Conservation (phyloP, 2,888 invertebrate species). For the Drosophila austrosaltans region DNA sequence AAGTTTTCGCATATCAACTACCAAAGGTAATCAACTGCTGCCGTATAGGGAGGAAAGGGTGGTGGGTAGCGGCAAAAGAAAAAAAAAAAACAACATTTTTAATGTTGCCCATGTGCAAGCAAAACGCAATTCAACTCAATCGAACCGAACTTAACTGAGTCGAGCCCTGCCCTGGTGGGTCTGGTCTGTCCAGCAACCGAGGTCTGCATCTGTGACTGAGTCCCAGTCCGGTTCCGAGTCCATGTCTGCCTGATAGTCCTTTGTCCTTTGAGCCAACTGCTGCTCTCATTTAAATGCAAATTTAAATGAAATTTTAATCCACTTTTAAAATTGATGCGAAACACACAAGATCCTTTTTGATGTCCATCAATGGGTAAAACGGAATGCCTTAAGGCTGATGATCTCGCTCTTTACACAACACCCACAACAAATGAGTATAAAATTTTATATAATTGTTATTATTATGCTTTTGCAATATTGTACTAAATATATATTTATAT, state of each 20-base stretch:
- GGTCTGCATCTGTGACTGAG: conserved; percentile 40
- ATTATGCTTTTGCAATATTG: not conserved
- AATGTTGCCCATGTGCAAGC: conserved; percentile 67
- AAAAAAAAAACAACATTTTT: conserved; percentile 45
- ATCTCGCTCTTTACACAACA: conserved; percentile 22
- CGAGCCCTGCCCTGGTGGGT: conserved; percentile 40
- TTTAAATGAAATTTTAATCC: conserved; percentile 83
- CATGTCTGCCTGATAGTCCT: conserved; percentile 47
- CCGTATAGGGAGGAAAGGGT: not conserved
- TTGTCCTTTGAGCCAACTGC: conserved; percentile 68
- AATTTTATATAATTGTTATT: not conserved
- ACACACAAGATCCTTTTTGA: conserved; percentile 61
- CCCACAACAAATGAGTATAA: not conserved
- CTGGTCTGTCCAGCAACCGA: too few species aligned
- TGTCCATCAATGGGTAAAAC: conserved; percentile 52
- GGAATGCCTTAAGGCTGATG: conserved; percentile 30
- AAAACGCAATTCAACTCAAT: conserved; percentile 12
- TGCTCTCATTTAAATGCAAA: conserved; percentile 81
- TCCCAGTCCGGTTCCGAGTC: conserved; percentile 38
- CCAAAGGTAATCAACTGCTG: conserved; percentile 73
- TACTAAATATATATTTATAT: not conserved
- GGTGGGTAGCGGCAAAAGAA: conserved; percentile 19
- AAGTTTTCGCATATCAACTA: conserved; percentile 54
- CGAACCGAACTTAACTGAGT: conserved; percentile 15
- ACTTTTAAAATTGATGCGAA: conserved; percentile 70